Evolutionary conservation across 2,888 invertebrate genomes (phyloP).

Genomic region (Prenolepis imparis): DNA sequence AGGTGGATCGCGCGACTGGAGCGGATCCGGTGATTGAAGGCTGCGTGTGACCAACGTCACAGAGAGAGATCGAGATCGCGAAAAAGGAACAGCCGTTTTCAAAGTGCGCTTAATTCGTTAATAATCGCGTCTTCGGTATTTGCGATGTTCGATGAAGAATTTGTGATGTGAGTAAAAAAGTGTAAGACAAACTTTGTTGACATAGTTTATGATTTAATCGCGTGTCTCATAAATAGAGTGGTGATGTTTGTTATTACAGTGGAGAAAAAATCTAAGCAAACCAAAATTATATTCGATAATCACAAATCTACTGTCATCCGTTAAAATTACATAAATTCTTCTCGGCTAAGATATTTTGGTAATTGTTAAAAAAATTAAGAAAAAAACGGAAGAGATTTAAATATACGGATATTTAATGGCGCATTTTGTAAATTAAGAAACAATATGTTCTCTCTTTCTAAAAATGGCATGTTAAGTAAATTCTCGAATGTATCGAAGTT

Average conservation of each 20-base stretch:
- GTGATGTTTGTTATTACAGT: background rate
- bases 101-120: slow-evolving; percentile 13
- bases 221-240: background rate
- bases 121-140: background rate
- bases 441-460: too few relatives aligned
- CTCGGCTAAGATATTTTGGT: background rate
- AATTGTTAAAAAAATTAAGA: background rate
- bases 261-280: background rate
- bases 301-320: background rate
- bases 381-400: background rate
- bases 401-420: background rate
- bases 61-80: slow-evolving; percentile 61
- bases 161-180: slow-evolving; percentile 29
- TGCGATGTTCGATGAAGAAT: background rate
- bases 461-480: too few relatives aligned
- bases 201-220: background rate
- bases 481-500: too few relatives aligned
- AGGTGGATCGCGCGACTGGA: slow-evolving; percentile 58
- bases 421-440: background rate
- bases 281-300: background rate
- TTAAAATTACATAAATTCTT: background rate
- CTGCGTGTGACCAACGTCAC: slow-evolving; percentile 35
- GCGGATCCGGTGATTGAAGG: slow-evolving; percentile 37
- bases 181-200: background rate
- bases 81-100: background rate